Percentiles rank a stretch among this genome's conserved stretches.
These are phyloP conservation scores for Sebastes wilsoni DNA, from an alignment of 2,797 vertebrate species.

Conservation along the genomic window DNA sequence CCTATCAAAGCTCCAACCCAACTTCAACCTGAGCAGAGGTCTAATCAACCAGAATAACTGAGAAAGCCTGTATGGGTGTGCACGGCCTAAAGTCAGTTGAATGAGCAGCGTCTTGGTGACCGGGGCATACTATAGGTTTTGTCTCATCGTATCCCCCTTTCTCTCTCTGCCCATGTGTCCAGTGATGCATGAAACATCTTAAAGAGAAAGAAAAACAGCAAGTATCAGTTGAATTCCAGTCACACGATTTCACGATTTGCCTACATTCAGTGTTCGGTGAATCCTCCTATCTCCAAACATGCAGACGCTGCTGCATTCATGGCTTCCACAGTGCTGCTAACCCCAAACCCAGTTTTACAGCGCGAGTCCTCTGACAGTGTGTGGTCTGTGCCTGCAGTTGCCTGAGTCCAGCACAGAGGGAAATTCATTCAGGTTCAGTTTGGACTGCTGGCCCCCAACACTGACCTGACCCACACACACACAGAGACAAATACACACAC, in stretches of 20 bases:
- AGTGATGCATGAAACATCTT: not conserved
- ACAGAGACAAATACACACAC: not conserved
- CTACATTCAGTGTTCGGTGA: not conserved
- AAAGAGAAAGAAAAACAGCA: not conserved
- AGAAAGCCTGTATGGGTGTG: not conserved
- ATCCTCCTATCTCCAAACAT: slow-evolving; percentile 49
- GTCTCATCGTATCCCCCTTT: not conserved
- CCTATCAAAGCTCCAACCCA: not conserved
- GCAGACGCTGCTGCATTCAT: slow-evolving; percentile 19
- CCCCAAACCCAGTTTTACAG: slow-evolving; percentile 12
- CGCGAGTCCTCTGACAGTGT: slow-evolving; percentile 26
- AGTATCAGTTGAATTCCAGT: not conserved
- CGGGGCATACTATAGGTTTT: not conserved
- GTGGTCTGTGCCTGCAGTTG: slow-evolving; percentile 32
- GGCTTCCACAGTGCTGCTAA: not conserved
- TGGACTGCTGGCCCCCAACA: slow-evolving; percentile 22
- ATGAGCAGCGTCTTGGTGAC: not conserved
- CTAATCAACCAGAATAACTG: no score
- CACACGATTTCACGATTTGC: not conserved
- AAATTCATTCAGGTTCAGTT: slow-evolving; percentile 48
- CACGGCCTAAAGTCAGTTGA: not conserved
- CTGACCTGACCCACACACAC: slow-evolving; percentile 17
- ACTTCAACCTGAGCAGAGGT: no score
- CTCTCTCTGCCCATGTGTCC: not conserved
- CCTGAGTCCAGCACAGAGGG: slow-evolving; percentile 19